Conservation (phyloP, 2,888 invertebrate species). For the Macaria notata region DNA sequence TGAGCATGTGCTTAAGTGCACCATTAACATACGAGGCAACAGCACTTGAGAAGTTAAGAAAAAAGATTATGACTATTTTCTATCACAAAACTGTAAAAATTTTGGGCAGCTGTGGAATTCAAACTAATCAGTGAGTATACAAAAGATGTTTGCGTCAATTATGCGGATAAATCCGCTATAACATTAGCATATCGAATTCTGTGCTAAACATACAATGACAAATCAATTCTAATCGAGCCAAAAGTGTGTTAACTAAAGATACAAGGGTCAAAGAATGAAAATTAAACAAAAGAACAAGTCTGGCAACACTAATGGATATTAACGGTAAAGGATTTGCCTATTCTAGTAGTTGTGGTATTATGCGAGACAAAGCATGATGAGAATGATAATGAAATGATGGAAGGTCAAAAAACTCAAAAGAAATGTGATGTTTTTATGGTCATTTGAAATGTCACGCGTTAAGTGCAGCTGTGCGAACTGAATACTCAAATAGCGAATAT, state of each 20-base stretch:
- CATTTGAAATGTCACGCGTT: constrained; percentile 24
- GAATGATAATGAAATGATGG: constrained; percentile 30
- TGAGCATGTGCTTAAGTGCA: neutral
- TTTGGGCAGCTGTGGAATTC: too few relatives aligned
- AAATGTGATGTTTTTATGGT: constrained; percentile 26
- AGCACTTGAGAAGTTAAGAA: neutral
- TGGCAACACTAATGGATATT: constrained; percentile 22
- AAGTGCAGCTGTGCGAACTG: constrained; percentile 12
- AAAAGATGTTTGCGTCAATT: neutral
- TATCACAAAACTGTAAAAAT: too few relatives aligned
- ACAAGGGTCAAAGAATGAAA: constrained; percentile 20
- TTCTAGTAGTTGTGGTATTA: constrained; percentile 22
- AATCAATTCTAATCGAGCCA: constrained; percentile 3
- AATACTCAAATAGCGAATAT: constrained; percentile 18
- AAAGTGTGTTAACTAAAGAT: constrained; percentile 14
- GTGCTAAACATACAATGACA: constrained; percentile 9
- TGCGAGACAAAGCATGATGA: constrained; percentile 22
- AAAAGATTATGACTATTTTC: too few relatives aligned
- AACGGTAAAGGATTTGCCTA: constrained; percentile 27
- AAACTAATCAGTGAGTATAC: too few relatives aligned
- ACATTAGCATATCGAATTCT: constrained; percentile 2
- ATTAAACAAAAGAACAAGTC: constrained; percentile 19
- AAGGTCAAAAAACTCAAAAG: constrained; percentile 33
- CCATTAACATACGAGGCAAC: neutral
- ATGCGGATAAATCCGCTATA: too few relatives aligned